A percentile compares a stretch with the other conserved stretches of the same genome.
Evolutionary conservation across 2,797 vertebrate species (phyloP).

Genomic region (Choloepus didactylus): DNA sequence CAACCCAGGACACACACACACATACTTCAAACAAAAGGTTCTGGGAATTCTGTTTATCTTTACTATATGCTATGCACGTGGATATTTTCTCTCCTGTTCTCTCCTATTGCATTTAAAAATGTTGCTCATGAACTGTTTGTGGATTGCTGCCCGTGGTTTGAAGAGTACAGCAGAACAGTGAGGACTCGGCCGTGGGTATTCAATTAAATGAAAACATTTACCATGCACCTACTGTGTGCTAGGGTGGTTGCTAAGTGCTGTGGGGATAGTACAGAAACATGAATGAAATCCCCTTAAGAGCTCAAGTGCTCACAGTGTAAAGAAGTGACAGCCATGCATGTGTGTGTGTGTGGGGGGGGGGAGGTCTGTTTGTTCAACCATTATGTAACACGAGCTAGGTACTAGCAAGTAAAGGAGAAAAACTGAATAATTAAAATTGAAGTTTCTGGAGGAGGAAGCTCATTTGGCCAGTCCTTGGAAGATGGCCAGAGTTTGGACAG

Average conservation of each 20-base stretch:
- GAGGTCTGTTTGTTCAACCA: background rate
- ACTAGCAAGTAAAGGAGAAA: background rate
- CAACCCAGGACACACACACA: background rate
- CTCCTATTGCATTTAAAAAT: background rate
- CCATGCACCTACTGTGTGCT: background rate
- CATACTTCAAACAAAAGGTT: background rate
- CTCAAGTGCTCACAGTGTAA: background rate
- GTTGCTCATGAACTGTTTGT: background rate
- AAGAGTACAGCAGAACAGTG: background rate
- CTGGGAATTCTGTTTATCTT: background rate
- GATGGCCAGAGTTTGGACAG: background rate
- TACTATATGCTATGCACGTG: too few species aligned
- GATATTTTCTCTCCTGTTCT: background rate
- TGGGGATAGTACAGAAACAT: background rate
- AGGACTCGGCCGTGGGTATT: background rate
- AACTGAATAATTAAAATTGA: background rate
- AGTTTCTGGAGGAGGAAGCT: background rate
- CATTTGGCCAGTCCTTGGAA: background rate
- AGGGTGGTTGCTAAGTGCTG: background rate
- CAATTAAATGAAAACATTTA: background rate
- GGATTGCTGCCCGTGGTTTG: background rate
- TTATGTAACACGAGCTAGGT: background rate
- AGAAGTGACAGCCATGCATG: background rate
- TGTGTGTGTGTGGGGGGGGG: background rate
- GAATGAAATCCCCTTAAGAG: background rate